phyloP scores from a whole-genome alignment of 2,888 invertebrate genomes.

The Psococerastis gibbosa region DNA sequence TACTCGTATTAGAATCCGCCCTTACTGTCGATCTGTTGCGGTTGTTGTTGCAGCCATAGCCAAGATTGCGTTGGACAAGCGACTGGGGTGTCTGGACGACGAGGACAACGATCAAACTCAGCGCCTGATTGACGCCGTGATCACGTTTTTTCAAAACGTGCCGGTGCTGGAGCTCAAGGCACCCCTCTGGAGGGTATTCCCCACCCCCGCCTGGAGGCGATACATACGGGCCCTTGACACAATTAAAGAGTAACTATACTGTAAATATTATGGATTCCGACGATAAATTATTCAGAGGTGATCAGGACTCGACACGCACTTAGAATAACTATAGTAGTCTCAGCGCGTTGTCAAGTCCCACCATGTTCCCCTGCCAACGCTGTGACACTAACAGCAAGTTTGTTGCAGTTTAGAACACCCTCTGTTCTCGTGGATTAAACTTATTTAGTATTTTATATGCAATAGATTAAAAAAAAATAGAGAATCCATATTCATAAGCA shows the following conservation, averaged over 20 bases:
- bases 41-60: conserved; percentile 44
- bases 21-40: no score
- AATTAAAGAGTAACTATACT: conserved; percentile 38
- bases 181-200: conserved; percentile 46
- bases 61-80: conserved; percentile 41
- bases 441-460: no score
- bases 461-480: not conserved
- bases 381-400: no score
- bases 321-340: no score
- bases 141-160: conserved; percentile 44
- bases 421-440: no score
- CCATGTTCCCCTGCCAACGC: no score
- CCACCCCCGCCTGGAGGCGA: conserved; percentile 38
- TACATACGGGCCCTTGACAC: conserved; percentile 46
- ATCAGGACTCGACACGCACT: no score
- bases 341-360: no score
- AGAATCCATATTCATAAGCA: not conserved
- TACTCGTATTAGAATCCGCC: no score
- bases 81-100: conserved; percentile 39
- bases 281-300: no score
- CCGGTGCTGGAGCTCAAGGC: conserved; percentile 41
- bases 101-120: conserved; percentile 35
- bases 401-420: no score
- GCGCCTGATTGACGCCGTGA: conserved; percentile 42
- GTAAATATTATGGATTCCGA: no score